Percentiles rank a stretch among this genome's conserved stretches.
Conservation (phyloP, 2,888 invertebrate genomes). For the Liodrosophila aerea region DNA sequence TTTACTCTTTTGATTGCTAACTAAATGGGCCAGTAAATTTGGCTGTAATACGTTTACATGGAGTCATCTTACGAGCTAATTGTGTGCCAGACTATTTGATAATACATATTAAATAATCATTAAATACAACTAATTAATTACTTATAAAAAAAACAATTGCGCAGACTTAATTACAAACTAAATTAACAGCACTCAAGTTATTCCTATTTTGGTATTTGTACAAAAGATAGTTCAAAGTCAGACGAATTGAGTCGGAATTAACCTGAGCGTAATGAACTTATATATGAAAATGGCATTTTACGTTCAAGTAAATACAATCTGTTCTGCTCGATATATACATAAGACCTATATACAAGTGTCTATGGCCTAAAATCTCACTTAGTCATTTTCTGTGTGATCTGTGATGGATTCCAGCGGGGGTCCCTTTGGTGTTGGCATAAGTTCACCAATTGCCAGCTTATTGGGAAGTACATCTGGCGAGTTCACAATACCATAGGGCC, state of each 20-base stretch:
- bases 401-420: too few relatives aligned
- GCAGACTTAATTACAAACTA: constrained; percentile 84
- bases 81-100: constrained; percentile 15
- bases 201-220: constrained; percentile 56
- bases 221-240: constrained; percentile 29
- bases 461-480: neutral
- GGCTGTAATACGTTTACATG: constrained; percentile 6
- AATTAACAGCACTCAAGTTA: constrained; percentile 49
- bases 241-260: too few relatives aligned
- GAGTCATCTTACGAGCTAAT: constrained; percentile 18
- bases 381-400: too few relatives aligned
- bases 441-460: neutral
- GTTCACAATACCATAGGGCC: constrained; percentile 86
- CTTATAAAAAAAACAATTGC: constrained; percentile 42
- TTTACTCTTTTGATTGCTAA: constrained; percentile 13
- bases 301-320: too few relatives aligned
- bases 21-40: constrained; percentile 25
- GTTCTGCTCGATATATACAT: too few relatives aligned
- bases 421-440: neutral
- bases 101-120: neutral
- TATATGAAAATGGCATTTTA: too few relatives aligned
- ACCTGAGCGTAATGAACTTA: too few relatives aligned
- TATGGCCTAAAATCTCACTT: too few relatives aligned
- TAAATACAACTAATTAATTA: too few relatives aligned
- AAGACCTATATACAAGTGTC: too few relatives aligned